These are phyloP conservation scores for Eurytemora carolleeae DNA, from an alignment of 1,140 invertebrate species.

Conservation along the genomic window DNA sequence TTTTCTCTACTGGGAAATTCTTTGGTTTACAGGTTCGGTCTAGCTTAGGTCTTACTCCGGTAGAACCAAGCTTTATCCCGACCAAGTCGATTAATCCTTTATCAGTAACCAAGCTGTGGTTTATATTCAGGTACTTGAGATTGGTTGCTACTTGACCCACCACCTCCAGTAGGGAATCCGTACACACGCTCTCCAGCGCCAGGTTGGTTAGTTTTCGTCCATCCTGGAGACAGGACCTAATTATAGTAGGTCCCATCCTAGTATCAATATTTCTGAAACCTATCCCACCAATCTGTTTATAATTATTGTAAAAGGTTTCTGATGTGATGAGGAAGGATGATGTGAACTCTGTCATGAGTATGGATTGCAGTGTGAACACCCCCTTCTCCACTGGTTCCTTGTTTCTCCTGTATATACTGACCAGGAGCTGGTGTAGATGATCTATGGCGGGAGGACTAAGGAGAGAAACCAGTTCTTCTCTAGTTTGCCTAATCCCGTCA, in stretches of 20 bases:
- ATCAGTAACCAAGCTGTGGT: neutral
- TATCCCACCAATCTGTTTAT: neutral
- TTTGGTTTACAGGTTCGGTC: neutral
- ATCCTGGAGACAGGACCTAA: neutral
- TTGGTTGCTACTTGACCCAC: neutral
- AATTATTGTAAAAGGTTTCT: neutral
- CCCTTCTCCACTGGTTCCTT: neutral
- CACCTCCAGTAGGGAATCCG: neutral
- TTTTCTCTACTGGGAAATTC: neutral
- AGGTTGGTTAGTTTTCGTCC: neutral
- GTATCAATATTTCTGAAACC: neutral
- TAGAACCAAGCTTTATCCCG: neutral
- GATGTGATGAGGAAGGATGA: neutral
- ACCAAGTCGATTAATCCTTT: slow-evolving; percentile 1
- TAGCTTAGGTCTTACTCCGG: neutral
- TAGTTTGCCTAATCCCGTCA: neutral
- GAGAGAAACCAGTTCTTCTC: neutral
- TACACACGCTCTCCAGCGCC: neutral
- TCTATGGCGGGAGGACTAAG: neutral
- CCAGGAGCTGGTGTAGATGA: neutral
- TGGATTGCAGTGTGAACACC: neutral
- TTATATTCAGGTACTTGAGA: neutral
- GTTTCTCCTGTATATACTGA: neutral
- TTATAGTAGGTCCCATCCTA: neutral
- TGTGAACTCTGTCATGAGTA: neutral